Base-by-base conservation (phyloP, 2,888 invertebrate species). In the Xanthia togata region DNA sequence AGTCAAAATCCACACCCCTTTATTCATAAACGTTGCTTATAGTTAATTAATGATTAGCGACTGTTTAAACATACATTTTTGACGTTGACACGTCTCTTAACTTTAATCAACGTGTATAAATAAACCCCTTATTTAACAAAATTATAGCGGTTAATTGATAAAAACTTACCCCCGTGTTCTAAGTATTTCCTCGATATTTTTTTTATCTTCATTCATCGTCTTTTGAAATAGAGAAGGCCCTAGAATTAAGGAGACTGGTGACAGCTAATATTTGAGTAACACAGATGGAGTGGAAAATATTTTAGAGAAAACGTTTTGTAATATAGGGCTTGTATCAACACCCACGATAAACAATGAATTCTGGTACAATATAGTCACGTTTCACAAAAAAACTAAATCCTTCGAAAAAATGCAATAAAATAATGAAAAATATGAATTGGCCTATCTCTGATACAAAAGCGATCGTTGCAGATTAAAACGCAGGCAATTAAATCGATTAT, bases 381-480 rank as follows among this genome's bases (percentile, higher is more conserved):
- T 3, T n/a, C 2, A 38, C 0, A 20, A 38, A 38, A 60, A 14
- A 31, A 17, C n/a, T 0, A 0, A 26, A 60, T 17, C 4, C 4
- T 31, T 67, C 1, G 9, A n/a, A 50, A 79, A 78, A 59, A 35
- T 23, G 11, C 17, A 60, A 44, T 9, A 53, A 53, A 41, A 41
- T n/a, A 0, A 3, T 26, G 17, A 35, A 50, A 41, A 71, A n/a
- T 31, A 57, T 53, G 38, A 59, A 63, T 63, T 68, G 26, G 0
- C 14, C 9, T 69, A 50, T 20, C 12, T 35, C 31, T 44, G 41
- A 35, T 83, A 63, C 41, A 59, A 83, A 62, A 35, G 14, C n/a
- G 55, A 76, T 76, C 50, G 55, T 4, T 41, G 55, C 31, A 72
- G 59, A 76, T 82, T 50, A 80, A 71, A 72, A 70, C 26, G 64